Percentiles rank a stretch among this genome's conserved stretches.
phyloP scores from a whole-genome alignment of 2,888 invertebrate genomes.

The Gortyna flavago region DNA sequence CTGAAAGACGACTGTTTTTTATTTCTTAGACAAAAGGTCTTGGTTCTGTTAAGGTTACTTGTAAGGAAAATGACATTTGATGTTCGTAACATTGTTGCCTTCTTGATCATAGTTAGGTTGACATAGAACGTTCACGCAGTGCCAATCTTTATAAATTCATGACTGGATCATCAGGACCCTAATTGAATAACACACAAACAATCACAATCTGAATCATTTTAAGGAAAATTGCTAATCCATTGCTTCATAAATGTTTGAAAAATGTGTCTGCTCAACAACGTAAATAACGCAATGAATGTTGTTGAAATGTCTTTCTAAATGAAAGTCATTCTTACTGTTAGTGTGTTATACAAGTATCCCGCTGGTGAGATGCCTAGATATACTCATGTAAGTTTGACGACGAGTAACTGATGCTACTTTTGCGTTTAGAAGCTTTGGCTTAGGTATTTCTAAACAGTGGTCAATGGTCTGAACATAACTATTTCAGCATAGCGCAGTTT shows the following conservation, averaged over 20 bases:
- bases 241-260: too few species aligned
- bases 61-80: background rate
- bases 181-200: too few species aligned
- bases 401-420: background rate
- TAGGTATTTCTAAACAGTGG: background rate
- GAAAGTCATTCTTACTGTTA: too few species aligned
- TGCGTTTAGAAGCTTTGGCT: too few species aligned
- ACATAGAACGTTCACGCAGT: background rate
- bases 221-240: too few species aligned
- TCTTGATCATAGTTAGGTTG: background rate
- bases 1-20: constrained; percentile 45
- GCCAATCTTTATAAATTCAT: background rate
- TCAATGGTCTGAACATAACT: background rate
- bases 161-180: too few species aligned
- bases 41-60: constrained; percentile 47
- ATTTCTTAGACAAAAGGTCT: constrained; percentile 65
- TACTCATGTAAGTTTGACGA: background rate
- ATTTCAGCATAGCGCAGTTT: background rate
- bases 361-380: background rate
- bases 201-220: too few species aligned
- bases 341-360: too few species aligned
- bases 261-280: too few species aligned
- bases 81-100: background rate
- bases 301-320: too few species aligned
- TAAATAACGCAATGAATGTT: too few species aligned